Evolutionary conservation across 2,888 invertebrate genomes (phyloP).

Genomic region (Metacarcinus magister): DNA sequence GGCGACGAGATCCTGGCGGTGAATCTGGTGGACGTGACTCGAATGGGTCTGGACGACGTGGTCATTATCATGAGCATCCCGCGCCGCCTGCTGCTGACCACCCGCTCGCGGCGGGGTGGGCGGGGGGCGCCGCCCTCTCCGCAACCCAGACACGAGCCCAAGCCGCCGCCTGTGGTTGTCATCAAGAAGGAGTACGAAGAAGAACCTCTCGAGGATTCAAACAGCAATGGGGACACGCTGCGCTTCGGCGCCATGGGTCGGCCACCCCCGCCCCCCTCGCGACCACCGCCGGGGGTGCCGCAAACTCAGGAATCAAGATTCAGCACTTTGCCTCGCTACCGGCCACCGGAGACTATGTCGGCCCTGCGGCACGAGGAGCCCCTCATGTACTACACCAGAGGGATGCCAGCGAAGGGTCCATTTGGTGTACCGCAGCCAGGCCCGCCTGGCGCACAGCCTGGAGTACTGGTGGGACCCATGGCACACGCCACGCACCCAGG

Average conservation of each 20-base stretch:
- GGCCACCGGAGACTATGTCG: conserved; percentile 81
- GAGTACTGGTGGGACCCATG: conserved; percentile 88
- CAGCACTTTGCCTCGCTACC: conserved; percentile 82
- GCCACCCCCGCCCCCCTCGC: conserved; percentile 82
- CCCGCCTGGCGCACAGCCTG: conserved; percentile 83
- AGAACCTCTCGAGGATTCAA: conserved; percentile 90
- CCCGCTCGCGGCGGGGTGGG: conserved; percentile 88
- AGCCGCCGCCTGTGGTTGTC: conserved; percentile 95
- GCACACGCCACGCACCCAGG: conserved; percentile 85
- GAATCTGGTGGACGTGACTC: conserved; percentile 98
- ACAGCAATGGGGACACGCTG: conserved; percentile 92
- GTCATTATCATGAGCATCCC: conserved; percentile 99
- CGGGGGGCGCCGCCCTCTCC: conserved; percentile 83
- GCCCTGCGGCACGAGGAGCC: conserved; percentile 81
- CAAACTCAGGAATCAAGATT: conserved; percentile 79
- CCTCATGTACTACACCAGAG: conserved; percentile 78
- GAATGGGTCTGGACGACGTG: conserved; percentile 99
- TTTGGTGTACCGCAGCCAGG: conserved; percentile 68
- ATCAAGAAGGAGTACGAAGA: conserved; percentile 93
- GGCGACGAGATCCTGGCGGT: conserved; percentile 99
- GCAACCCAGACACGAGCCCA: conserved; percentile 86
- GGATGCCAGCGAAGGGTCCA: conserved; percentile 74
- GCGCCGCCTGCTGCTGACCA: conserved; percentile 95
- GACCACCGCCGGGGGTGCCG: conserved; percentile 82
- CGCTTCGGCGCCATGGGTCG: conserved; percentile 84